Evolutionary conservation across 2,888 invertebrate genomes (phyloP).

Genomic region (Acleris emargana): DNA sequence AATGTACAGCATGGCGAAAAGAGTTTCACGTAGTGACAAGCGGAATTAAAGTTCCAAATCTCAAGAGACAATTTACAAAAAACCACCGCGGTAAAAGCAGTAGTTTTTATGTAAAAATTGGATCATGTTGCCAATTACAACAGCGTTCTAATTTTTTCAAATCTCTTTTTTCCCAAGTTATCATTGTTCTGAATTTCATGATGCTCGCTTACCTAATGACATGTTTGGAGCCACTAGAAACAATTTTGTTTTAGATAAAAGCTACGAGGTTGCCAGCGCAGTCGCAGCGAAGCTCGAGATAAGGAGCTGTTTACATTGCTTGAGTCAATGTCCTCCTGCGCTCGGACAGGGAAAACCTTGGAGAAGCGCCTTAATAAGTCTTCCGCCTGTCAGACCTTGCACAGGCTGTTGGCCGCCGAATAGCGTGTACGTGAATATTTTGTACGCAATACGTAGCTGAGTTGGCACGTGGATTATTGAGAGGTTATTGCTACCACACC

Average conservation of each 20-base stretch:
- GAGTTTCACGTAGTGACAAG: too few relatives aligned
- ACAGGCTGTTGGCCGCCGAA: conserved; percentile 62
- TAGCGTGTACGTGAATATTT: conserved; percentile 33
- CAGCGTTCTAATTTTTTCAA: too few relatives aligned
- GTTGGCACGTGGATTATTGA: conserved; percentile 42
- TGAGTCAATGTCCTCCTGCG: conserved; percentile 81
- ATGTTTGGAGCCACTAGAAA: conserved; percentile 44
- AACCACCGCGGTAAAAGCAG: too few relatives aligned
- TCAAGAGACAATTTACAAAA: too few relatives aligned
- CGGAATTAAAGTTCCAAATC: too few relatives aligned
- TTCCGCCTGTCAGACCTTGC: conserved; percentile 59
- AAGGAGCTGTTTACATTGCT: conserved; percentile 83
- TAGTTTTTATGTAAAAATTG: too few relatives aligned
- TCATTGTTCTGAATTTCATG: not conserved
- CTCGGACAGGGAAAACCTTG: conserved; percentile 78
- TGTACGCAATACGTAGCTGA: conserved; percentile 29
- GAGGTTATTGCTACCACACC: conserved; percentile 24
- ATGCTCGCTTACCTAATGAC: conserved; percentile 12
- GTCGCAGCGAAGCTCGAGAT: conserved; percentile 69
- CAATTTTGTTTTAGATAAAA: conserved; percentile 76
- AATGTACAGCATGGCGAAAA: too few relatives aligned
- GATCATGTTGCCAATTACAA: too few relatives aligned
- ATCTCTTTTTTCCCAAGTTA: too few relatives aligned
- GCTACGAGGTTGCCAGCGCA: conserved; percentile 69
- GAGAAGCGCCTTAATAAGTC: conserved; percentile 62